A percentile compares a stretch with the other conserved stretches of the same genome.
phyloP scores from a whole-genome alignment of 2,797 vertebrate species.

The Prunella strophiata region DNA sequence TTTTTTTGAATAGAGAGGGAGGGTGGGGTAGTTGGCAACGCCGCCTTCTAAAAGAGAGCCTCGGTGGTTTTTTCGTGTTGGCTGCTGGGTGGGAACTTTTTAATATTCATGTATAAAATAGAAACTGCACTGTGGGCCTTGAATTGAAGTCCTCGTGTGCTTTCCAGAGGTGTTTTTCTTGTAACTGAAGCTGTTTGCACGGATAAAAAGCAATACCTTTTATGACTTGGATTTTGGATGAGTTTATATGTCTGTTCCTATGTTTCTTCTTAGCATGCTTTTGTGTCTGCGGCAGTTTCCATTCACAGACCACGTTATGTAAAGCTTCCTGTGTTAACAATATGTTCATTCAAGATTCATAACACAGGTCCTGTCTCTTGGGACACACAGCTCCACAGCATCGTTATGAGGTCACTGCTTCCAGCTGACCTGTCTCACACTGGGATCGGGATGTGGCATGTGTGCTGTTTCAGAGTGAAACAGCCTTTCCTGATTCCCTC shows the following conservation, averaged over 20 bases:
- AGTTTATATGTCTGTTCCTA: background rate
- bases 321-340: rapidly evolving
- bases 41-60: background rate
- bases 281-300: background rate
- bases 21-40: background rate
- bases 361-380: background rate
- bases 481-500: background rate
- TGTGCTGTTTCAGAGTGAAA: background rate
- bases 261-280: background rate
- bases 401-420: background rate
- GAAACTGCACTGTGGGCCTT: background rate
- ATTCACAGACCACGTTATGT: background rate
- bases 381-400: background rate
- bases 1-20: background rate
- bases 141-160: background rate
- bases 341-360: background rate
- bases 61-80: background rate
- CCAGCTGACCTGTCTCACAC: background rate
- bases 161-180: background rate
- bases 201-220: background rate
- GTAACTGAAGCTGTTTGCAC: background rate
- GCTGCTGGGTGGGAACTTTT: background rate
- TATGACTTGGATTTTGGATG: background rate
- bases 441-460: rapidly evolving
- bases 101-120: background rate